A percentile compares a stretch with the other conserved stretches of the same genome.
Conservation (phyloP, 2,113 vertebrate species). For the Oceanites oceanicus region DNA sequence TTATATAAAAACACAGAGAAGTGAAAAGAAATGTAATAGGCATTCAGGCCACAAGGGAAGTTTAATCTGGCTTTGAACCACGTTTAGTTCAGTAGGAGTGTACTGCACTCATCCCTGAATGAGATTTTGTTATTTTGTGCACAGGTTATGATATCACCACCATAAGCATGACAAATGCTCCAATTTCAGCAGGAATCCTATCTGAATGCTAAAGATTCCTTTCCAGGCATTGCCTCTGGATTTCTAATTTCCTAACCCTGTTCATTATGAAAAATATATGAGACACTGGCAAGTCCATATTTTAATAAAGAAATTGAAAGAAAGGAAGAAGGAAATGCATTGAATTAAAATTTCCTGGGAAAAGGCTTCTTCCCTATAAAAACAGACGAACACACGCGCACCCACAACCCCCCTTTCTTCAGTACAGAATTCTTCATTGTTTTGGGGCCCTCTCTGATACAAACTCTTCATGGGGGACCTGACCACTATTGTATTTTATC, state of each 20-base stretch:
- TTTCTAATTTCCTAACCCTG: not conserved
- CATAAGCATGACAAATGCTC: constrained; percentile 8
- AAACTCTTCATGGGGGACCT: not conserved
- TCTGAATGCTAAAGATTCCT: not conserved
- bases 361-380: not conserved
- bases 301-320: not conserved
- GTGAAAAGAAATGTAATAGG: not conserved
- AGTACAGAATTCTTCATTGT: not conserved
- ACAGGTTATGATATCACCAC: not conserved
- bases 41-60: not conserved
- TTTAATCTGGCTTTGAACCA: not conserved
- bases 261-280: not conserved
- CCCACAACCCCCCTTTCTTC: not conserved
- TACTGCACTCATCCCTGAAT: not conserved
- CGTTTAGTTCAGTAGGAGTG: not conserved
- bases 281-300: not conserved
- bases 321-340: not conserved
- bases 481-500: not conserved
- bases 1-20: not conserved
- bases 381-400: accelerated
- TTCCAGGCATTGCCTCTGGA: not conserved
- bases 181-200: not conserved
- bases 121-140: not conserved
- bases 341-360: not conserved
- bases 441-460: not conserved